Evolutionary conservation across 2,888 invertebrate species (phyloP).

Genomic region (Conistra vaccinii): DNA sequence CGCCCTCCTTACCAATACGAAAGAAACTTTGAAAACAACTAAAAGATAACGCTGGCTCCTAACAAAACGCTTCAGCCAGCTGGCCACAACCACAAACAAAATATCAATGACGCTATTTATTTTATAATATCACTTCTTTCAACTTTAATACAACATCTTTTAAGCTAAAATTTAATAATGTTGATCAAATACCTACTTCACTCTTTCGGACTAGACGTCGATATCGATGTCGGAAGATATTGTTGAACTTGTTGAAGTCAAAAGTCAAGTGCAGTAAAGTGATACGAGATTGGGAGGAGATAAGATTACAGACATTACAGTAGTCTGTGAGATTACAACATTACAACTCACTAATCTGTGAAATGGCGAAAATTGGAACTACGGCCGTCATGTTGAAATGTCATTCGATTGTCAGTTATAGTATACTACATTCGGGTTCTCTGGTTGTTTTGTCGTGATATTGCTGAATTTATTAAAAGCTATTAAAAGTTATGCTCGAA

Average conservation of each 20-base stretch:
- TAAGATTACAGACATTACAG: too few species aligned
- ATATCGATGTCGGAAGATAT: background rate
- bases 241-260: too few species aligned
- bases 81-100: slow-evolving; percentile 78
- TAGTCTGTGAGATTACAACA: too few species aligned
- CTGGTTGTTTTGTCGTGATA: too few species aligned
- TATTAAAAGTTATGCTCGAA: too few species aligned
- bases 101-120: slow-evolving; percentile 18
- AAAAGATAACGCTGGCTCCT: slow-evolving; percentile 78
- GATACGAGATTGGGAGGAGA: background rate
- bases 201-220: background rate
- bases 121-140: slow-evolving; percentile 7
- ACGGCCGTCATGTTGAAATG: too few species aligned
- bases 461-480: too few species aligned
- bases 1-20: slow-evolving; percentile 85
- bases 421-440: too few species aligned
- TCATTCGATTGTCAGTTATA: too few species aligned
- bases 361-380: too few species aligned
- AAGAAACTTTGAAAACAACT: slow-evolving; percentile 83
- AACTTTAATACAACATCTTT: slow-evolving; percentile 8
- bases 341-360: too few species aligned
- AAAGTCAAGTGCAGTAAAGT: background rate
- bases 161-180: background rate
- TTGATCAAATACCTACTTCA: too few species aligned
- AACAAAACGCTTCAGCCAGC: slow-evolving; percentile 75